Base-by-base conservation (phyloP, 2,888 invertebrate species). In the Euproctis similis region DNA sequence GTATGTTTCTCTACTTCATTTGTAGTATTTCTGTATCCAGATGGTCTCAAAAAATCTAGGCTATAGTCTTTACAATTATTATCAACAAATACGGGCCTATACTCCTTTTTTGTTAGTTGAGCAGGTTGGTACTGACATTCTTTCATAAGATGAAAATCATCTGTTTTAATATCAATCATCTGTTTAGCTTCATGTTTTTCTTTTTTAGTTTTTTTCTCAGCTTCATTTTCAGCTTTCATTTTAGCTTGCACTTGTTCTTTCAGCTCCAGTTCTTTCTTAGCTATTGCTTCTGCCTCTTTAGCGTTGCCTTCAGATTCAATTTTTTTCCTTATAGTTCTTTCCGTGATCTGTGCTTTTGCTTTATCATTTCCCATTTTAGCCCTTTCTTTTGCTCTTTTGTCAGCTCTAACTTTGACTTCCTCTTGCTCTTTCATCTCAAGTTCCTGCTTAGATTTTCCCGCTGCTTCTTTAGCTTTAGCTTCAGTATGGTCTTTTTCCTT, bases 41-140 rank as follows among this genome's bases (percentile, higher is more conserved):
- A 49, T 2, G 76, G 75, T 18, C 62, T 53, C n/a, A 50, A 55
- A 30, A 75, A 72, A 21, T 72, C 75, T 53, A 63, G 56, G 1
- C 68, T 60, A 24, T 70, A 72, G 35, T 75, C 72, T 40, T 42
- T 61, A 30, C 60, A 56, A 16, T 51, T 70, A 23, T 66, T 65
- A 9, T 71, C 69, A 1, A 68, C 40, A 34, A 70, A 72, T 31
- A 31, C 54, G 2, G 54, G 8, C 18, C 30, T 54, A n/a, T n/a
- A n/a, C 24, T 43, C 61, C 17, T 59, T 57, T 24, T 46, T 28
- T 4, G 26, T 41, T 8, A 42, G 37, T 14, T 26, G 29, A 2
- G 51, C 31, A 13, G 59, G 59, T 36, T 59, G 56, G 23, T 61
- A 64, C n/a, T 66, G 58, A 33, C 64, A 66, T 35, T 69, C 67